These are phyloP conservation scores for Scaptomyza reducta DNA, from an alignment of 2,888 invertebrate genomes.

Conservation along the genomic window DNA sequence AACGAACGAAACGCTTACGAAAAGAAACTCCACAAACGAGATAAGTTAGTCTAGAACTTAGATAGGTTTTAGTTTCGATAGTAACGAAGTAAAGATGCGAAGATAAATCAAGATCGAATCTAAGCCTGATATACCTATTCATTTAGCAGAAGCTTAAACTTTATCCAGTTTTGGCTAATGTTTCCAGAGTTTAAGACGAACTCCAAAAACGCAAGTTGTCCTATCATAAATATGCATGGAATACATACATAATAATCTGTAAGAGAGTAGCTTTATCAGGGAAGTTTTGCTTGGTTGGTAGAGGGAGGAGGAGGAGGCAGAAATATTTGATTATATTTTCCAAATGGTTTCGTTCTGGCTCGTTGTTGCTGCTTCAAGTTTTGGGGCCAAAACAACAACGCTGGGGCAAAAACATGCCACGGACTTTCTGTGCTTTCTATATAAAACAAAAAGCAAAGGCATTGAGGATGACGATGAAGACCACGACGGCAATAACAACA, in stretches of 20 bases:
- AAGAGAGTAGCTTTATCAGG: constrained; percentile 10
- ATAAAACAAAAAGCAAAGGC: constrained; percentile 40
- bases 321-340: constrained; percentile 69
- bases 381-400: constrained; percentile 51
- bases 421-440: constrained; percentile 63
- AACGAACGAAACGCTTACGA: no score
- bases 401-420: constrained; percentile 48
- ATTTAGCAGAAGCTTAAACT: no score
- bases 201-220: constrained; percentile 28
- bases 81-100: no score
- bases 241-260: constrained; percentile 43
- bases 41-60: no score
- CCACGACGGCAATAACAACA: constrained; percentile 13
- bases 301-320: constrained; percentile 6
- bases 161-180: not conserved
- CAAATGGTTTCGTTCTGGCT: constrained; percentile 54
- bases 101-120: no score
- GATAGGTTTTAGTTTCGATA: no score
- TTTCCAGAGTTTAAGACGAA: constrained; percentile 2
- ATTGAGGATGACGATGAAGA: constrained; percentile 31
- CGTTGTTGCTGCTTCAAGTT: constrained; percentile 41
- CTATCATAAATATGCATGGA: constrained; percentile 59
- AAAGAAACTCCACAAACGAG: no score
- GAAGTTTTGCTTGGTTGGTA: not conserved
- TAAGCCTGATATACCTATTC: no score